Base-by-base conservation (phyloP, 2,797 vertebrate species). In the Distichodus sexfasciatus region DNA sequence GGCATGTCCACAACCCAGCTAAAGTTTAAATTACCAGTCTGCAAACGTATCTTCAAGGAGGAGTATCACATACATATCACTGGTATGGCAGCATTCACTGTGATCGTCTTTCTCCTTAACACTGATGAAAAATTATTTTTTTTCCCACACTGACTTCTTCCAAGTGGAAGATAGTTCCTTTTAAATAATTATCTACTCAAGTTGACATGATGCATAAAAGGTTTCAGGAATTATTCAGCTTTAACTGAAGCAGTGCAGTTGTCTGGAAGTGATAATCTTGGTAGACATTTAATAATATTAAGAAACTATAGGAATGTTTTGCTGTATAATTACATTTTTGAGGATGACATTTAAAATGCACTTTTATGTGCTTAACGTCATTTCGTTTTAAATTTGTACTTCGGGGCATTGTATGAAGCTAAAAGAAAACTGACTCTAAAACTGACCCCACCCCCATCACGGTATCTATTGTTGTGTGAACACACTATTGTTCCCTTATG, bases 61-160 rank as follows among this genome's bases (percentile, higher is more conserved):
- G 96, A 98, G 72, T 98, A 98, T 82, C 95, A 91, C 81, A 95
- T 98, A 83, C 96, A 97, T 66, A 97, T 99, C 87, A 99, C 97
- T 88, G 97, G 97, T 99, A 90, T 14, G 78, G 10, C 6, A 17
- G 46, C 50, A 59, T 60, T 21, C 3, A 14, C 28, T 26, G 64
- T 1, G 9, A 17, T n/a, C n/a, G n/a, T n/a, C n/a, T n/a, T n/a
- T n/a, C n/a, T n/a, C n/a, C n/a, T n/a, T n/a, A n/a, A n/a, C n/a
- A n/a, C n/a, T n/a, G n/a, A n/a, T n/a, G n/a, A n/a, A n/a, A n/a
- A n/a, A n/a, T n/a, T n/a, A n/a, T n/a, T n/a, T n/a, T n/a, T n/a
- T n/a, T n/a, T n/a, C n/a, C n/a, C n/a, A n/a, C n/a, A n/a, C n/a
- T n/a, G n/a, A n/a, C n/a, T n/a, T n/a, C n/a, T n/a, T n/a, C n/a